Conservation (phyloP, 1,140 invertebrate species). For the Proctacanthus coquilletti region DNA sequence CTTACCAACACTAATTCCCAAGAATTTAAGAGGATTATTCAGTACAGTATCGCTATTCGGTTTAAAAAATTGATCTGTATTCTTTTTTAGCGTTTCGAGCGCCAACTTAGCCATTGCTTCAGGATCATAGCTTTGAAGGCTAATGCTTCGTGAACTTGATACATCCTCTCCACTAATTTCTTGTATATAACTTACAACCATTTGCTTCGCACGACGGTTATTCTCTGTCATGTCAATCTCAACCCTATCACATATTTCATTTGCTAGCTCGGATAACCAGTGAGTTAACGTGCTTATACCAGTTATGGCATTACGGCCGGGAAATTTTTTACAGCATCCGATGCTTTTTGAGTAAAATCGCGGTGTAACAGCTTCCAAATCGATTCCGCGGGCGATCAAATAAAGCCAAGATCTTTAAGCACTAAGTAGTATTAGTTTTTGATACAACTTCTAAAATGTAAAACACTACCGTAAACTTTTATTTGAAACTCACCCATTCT, state of each 20-base stretch:
- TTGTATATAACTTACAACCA: slow-evolving; percentile 44
- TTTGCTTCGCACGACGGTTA: slow-evolving; percentile 47
- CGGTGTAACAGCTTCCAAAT: slow-evolving; percentile 68
- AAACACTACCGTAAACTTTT: background rate
- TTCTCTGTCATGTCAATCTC: slow-evolving; percentile 60
- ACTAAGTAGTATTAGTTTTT: background rate
- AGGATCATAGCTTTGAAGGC: slow-evolving; percentile 33
- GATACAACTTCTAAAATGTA: background rate
- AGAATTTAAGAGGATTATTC: slow-evolving; percentile 44
- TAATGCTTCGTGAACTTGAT: slow-evolving; percentile 39
- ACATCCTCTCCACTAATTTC: slow-evolving; percentile 39
- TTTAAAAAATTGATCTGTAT: slow-evolving; percentile 30
- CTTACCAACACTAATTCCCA: slow-evolving; percentile 64
- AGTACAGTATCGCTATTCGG: slow-evolving; percentile 26
- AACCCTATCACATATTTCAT: slow-evolving; percentile 74
- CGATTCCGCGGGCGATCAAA: slow-evolving; percentile 73
- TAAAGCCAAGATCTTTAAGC: slow-evolving; percentile 62
- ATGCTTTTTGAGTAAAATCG: slow-evolving; percentile 83
- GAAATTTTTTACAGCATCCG: slow-evolving; percentile 89
- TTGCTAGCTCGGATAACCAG: slow-evolving; percentile 66
- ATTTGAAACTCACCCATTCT: slow-evolving; percentile 50
- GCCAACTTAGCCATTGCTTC: slow-evolving; percentile 41
- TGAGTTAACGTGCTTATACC: slow-evolving; percentile 54
- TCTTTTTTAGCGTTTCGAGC: slow-evolving; percentile 42
- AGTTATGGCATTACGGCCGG: slow-evolving; percentile 59